A percentile compares a stretch with the other conserved stretches of the same genome.
These are phyloP conservation scores for Meles meles DNA, from an alignment of 2,113 vertebrate genomes.

Conservation along the genomic window DNA sequence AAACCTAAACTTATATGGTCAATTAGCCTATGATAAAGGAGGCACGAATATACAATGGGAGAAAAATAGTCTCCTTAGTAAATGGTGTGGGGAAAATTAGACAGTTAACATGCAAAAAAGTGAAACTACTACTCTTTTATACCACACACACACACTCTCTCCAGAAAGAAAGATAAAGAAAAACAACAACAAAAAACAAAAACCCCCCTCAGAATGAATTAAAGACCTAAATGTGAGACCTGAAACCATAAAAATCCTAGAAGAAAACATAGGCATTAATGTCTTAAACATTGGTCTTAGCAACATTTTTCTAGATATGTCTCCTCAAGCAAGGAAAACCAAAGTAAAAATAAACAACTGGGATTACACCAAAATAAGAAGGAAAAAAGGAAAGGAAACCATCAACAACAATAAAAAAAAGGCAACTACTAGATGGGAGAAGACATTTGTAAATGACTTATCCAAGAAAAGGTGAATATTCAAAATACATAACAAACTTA, in stretches of 20 bases:
- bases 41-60: not conserved
- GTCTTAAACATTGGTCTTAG: not conserved
- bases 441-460: not conserved
- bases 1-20: not conserved
- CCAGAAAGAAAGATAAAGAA: no score
- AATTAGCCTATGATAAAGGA: not conserved
- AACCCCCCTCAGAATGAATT: not conserved
- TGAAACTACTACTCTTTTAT: not conserved
- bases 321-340: not conserved
- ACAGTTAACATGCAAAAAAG: not conserved
- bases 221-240: not conserved
- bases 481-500: not conserved
- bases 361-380: not conserved
- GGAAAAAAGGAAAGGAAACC: not conserved
- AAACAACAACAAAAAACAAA: not conserved
- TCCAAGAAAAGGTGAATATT: not conserved
- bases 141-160: not conserved
- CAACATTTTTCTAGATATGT: not conserved
- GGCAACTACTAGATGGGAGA: not conserved
- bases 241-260: not conserved
- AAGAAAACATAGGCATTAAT: not conserved
- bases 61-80: not conserved
- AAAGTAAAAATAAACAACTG: not conserved
- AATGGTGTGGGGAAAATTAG: not conserved
- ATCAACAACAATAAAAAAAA: not conserved